Evolutionary conservation across 2,888 invertebrate species (phyloP).

Genomic region (Lamproptera curius): DNA sequence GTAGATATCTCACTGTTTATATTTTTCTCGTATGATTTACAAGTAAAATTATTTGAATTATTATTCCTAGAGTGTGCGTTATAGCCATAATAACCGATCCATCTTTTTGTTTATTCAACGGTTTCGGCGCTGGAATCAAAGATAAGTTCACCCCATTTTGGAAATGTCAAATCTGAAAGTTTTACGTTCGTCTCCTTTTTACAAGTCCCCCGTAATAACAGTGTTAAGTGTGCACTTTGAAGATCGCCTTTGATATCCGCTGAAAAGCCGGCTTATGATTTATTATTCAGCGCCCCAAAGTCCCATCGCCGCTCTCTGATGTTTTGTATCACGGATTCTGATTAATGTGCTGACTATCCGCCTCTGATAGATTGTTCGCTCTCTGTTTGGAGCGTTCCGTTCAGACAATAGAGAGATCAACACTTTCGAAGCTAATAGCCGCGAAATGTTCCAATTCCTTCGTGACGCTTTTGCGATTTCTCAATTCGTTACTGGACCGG

Average conservation of each 20-base stretch:
- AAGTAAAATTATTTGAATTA: too few species aligned
- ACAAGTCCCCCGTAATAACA: conserved; percentile 46
- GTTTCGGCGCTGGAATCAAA: not conserved
- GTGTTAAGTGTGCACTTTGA: conserved; percentile 56
- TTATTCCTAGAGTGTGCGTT: too few species aligned
- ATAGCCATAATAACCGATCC: too few species aligned
- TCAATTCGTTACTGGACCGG: conserved; percentile 34
- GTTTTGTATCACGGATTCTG: conserved; percentile 34
- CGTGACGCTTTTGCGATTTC: conserved; percentile 38
- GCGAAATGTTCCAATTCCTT: conserved; percentile 33
- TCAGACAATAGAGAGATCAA: conserved; percentile 29
- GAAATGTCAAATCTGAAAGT: conserved; percentile 28
- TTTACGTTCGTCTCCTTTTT: conserved; percentile 40
- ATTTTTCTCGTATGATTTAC: too few species aligned
- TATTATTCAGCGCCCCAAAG: conserved; percentile 52
- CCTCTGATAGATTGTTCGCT: conserved; percentile 10
- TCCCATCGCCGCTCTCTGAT: conserved; percentile 38
- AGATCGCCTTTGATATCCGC: conserved; percentile 58
- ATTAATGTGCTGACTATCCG: conserved; percentile 20
- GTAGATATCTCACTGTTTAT: too few species aligned
- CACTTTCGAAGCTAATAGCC: conserved; percentile 28
- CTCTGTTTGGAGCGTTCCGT: conserved; percentile 15
- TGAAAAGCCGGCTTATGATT: conserved; percentile 50
- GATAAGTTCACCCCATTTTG: conserved; percentile 15
- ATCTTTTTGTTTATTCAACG: not conserved